phyloP scores from a whole-genome alignment of 2,113 vertebrate species.

The Gavia stellata region DNA sequence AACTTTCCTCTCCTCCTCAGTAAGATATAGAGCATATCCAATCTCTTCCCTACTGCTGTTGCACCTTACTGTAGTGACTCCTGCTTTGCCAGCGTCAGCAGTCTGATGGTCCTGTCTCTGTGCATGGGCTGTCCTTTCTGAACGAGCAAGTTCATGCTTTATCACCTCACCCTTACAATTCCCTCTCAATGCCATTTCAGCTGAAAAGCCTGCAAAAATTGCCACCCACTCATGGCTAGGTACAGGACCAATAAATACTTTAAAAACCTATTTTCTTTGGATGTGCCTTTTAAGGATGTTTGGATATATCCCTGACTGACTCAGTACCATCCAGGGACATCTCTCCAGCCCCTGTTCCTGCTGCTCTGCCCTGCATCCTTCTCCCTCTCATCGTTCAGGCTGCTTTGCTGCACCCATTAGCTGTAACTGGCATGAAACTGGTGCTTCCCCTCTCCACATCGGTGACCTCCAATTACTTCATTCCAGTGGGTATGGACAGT shows the following conservation, averaged over 20 bases:
- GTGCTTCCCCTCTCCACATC: not conserved
- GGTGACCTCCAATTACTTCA: not conserved
- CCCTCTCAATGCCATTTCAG: not conserved
- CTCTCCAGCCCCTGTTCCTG: not conserved
- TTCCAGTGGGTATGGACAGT: not conserved
- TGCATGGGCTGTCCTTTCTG: not conserved
- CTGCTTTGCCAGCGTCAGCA: not conserved
- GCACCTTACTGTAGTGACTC: not conserved
- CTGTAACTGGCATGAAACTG: not conserved
- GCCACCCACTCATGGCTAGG: not conserved
- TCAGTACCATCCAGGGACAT: not conserved
- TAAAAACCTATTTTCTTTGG: not conserved
- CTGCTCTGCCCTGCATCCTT: not conserved
- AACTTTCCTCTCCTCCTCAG: not conserved
- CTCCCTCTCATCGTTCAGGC: not conserved
- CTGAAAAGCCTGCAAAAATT: not conserved
- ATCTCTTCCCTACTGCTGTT: rapidly evolving
- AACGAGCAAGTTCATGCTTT: not conserved
- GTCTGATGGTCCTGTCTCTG: not conserved
- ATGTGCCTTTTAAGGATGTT: not conserved
- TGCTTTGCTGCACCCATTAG: not conserved
- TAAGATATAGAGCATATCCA: not conserved
- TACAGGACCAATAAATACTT: not conserved
- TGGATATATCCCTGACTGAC: not conserved
- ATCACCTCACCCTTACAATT: not conserved